Conservation (phyloP, 1,140 invertebrate genomes). For the Drosophila nigromelanica region DNA sequence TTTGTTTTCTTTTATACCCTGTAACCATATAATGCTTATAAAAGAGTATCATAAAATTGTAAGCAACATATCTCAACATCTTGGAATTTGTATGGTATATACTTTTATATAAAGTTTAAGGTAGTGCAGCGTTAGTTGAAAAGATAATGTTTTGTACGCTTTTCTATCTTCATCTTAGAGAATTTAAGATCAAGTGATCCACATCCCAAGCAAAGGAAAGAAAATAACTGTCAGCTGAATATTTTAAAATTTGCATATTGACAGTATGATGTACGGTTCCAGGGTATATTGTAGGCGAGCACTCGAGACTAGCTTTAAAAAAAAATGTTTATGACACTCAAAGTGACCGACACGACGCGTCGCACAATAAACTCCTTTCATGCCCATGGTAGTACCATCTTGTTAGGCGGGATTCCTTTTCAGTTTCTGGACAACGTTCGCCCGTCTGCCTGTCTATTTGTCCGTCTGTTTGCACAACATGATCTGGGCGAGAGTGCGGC, state of each 20-base stretch:
- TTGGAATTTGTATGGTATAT: no score
- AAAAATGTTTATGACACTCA: constrained; percentile 74
- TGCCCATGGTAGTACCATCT: constrained; percentile 55
- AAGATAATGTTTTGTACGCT: no score
- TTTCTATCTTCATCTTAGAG: no score
- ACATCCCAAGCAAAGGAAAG: no score
- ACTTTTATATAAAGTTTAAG: no score
- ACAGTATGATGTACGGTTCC: no score
- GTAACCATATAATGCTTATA: neutral
- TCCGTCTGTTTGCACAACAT: constrained; percentile 68
- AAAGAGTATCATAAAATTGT: neutral
- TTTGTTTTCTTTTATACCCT: constrained; percentile 16
- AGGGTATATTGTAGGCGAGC: neutral
- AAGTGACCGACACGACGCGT: constrained; percentile 72
- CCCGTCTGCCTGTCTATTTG: constrained; percentile 3
- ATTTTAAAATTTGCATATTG: no score
- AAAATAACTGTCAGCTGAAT: no score
- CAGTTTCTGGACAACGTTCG: constrained; percentile 15
- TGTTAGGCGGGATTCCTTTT: constrained; percentile 69
- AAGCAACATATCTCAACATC: neutral
- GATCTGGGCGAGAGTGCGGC: constrained; percentile 70
- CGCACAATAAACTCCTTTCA: constrained; percentile 80
- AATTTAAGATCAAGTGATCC: no score
- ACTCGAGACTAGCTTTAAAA: neutral
- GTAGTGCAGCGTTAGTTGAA: no score